phyloP scores from a whole-genome alignment of 2,113 vertebrate genomes.

The Corythornis madagascariensis region DNA sequence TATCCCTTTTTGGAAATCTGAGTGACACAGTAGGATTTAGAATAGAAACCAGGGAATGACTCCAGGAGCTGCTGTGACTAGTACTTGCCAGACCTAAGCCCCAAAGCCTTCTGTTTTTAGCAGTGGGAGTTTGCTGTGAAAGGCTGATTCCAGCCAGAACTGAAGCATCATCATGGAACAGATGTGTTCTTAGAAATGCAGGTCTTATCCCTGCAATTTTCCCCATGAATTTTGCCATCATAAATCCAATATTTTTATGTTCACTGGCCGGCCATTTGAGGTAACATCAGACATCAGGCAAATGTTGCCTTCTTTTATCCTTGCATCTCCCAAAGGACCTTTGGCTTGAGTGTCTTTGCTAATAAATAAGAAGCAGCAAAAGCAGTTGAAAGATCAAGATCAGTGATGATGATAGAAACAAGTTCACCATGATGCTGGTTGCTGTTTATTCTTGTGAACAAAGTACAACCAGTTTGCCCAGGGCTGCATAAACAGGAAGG shows the following conservation, averaged over 20 bases:
- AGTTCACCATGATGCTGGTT: not conserved
- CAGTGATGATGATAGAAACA: not conserved
- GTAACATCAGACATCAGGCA: slow-evolving; percentile 42
- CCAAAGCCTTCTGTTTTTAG: not conserved
- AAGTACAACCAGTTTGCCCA: not conserved
- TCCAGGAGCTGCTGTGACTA: not conserved
- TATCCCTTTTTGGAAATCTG: not conserved
- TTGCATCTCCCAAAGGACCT: not conserved
- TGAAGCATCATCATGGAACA: not conserved
- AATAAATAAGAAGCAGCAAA: slow-evolving; percentile 14
- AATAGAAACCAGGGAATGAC: not conserved
- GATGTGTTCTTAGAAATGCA: not conserved
- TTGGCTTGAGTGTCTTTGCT: not conserved
- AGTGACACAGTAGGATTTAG: fast-evolving
- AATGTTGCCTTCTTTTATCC: slow-evolving; percentile 48
- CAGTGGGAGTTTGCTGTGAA: not conserved
- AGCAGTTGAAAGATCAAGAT: slow-evolving; percentile 17
- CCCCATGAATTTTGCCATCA: not conserved
- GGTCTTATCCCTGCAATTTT: not conserved
- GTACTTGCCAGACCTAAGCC: not conserved
- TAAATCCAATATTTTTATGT: not conserved
- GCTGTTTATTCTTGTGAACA: slow-evolving; percentile 2
- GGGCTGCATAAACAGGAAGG: not conserved
- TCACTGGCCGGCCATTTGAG: not conserved
- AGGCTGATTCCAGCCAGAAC: not conserved